Evolutionary conservation across 53 echinoderm and acorn worm genomes (phyloP).

Genomic region (Pentamera pediparva): DNA sequence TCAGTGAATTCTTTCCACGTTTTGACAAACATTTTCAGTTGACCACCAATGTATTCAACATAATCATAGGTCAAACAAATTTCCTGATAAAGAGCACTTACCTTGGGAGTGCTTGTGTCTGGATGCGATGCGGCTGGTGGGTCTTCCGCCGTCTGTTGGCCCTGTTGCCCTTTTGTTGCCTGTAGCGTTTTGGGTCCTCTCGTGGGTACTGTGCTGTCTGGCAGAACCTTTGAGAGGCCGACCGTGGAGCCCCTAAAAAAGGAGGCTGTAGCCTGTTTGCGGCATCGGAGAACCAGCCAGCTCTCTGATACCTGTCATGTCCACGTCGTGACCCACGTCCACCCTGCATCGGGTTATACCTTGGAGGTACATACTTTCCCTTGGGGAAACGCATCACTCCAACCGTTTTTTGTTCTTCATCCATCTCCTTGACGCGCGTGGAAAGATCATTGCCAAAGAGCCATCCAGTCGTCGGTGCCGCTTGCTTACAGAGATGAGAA

Average conservation of each 20-base stretch:
- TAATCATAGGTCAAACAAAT: neutral
- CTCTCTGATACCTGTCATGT: neutral
- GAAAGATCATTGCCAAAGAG: constrained; percentile 41
- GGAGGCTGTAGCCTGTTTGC: neutral
- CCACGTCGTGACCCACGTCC: neutral
- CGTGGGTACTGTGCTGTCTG: too few relatives aligned
- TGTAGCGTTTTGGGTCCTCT: too few relatives aligned
- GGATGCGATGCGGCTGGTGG: too few relatives aligned
- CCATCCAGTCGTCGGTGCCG: constrained; percentile 19
- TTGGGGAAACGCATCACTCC: constrained; percentile 3
- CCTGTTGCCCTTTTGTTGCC: too few relatives aligned
- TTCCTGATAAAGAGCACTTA: constrained; percentile 3
- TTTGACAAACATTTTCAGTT: neutral
- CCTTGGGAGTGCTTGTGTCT: neutral
- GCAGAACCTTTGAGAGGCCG: too few relatives aligned
- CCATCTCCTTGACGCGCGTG: constrained; percentile 29
- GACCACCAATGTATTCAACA: neutral
- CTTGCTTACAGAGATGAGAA: constrained; percentile 25
- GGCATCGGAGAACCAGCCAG: neutral
- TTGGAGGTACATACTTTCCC: neutral
- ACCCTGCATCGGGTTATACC: neutral
- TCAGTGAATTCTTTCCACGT: constrained; percentile 28
- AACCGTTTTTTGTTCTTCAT: constrained; percentile 27
- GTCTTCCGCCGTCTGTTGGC: too few relatives aligned
- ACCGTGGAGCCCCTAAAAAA: constrained; percentile 30